phyloP scores from a whole-genome alignment of 2,113 vertebrate species.

The Nestor notabilis region DNA sequence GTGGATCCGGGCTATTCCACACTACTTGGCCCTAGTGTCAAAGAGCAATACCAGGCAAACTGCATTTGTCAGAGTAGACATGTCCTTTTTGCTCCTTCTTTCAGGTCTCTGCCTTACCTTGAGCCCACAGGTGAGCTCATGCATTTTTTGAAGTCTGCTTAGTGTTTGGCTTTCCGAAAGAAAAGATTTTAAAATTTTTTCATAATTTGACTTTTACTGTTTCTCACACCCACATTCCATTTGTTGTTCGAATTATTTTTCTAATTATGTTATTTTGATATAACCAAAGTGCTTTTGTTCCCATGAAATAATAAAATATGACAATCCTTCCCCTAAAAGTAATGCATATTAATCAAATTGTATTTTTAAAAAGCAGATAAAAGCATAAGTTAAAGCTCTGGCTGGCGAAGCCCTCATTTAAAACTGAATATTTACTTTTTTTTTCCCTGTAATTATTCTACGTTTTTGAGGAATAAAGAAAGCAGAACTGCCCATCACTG shows the following conservation, averaged over 20 bases:
- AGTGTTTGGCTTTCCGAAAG: not conserved
- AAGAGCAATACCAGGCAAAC: not conserved
- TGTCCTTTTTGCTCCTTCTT: not conserved
- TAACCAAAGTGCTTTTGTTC: not conserved
- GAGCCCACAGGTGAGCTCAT: not conserved
- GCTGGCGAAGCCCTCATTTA: not conserved
- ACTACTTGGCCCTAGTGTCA: not conserved
- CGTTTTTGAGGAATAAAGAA: not conserved
- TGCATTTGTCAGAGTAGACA: not conserved
- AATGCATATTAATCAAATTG: not conserved
- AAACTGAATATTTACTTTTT: not conserved
- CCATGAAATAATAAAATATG: not conserved
- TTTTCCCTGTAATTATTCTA: not conserved
- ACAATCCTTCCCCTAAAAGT: not conserved
- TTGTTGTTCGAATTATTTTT: not conserved
- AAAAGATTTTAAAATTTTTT: not conserved
- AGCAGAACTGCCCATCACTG: not conserved
- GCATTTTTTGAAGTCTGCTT: not conserved
- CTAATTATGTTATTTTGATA: not conserved
- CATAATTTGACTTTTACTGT: not conserved
- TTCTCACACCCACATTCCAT: not conserved
- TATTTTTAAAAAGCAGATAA: not conserved
- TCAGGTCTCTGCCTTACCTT: not conserved
- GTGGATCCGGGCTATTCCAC: not conserved
- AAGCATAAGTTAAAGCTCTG: not conserved